Conservation (phyloP, 2,113 vertebrate genomes). For the Bujurquina vittata region DNA sequence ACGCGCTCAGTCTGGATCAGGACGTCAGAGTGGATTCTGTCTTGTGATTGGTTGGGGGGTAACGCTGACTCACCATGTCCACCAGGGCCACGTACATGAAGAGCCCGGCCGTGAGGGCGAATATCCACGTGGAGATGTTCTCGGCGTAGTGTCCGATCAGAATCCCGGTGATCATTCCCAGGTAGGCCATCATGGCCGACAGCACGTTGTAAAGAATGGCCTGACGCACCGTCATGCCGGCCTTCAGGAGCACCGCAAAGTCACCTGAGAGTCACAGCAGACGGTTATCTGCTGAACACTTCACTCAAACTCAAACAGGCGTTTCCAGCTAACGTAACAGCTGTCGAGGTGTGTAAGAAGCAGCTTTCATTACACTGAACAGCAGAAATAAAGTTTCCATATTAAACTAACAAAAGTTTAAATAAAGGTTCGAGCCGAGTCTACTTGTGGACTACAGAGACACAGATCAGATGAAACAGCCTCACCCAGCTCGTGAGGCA, state of each 20-base stretch:
- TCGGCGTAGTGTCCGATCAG: constrained; percentile 96
- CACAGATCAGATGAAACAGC: neutral
- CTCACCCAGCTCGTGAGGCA: constrained; percentile 96
- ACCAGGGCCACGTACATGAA: constrained; percentile 98
- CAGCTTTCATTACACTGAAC: no score
- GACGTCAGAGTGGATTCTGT: neutral
- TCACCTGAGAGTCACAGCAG: constrained; percentile 81
- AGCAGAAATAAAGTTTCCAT: neutral
- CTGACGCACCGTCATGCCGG: constrained; percentile 96
- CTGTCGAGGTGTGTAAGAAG: no score
- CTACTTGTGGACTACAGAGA: accelerated
- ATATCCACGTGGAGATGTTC: constrained; percentile 96
- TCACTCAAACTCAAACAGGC: no score
- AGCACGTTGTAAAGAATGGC: constrained; percentile 94
- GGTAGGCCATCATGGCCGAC: constrained; percentile 92
- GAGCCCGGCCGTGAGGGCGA: constrained; percentile 95
- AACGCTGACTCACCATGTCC: constrained; percentile 90
- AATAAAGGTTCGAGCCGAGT: neutral
- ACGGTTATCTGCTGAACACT: neutral
- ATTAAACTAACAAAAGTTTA: neutral
- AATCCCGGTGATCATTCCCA: constrained; percentile 93
- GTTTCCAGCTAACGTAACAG: no score
- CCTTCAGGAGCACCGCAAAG: constrained; percentile 95
- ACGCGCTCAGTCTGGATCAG: accelerated
- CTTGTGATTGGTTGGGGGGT: neutral